Conservation (phyloP, 2,113 vertebrate species). For the Glareola pratincola region DNA sequence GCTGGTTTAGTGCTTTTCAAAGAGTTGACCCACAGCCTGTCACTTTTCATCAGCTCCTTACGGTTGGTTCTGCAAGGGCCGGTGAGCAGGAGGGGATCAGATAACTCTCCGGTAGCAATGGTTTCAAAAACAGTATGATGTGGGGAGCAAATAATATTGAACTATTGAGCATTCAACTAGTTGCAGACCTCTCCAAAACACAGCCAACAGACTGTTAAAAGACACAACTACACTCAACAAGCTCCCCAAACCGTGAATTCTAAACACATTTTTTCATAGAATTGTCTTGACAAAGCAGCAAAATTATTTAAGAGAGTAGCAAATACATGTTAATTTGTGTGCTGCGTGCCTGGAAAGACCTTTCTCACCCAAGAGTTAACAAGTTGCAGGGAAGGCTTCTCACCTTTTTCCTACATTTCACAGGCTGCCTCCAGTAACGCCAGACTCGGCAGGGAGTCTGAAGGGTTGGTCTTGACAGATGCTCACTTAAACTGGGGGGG, state of each 20-base stretch:
- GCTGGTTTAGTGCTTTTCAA: slow-evolving; percentile 14
- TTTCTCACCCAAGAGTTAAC: neutral
- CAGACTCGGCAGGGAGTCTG: neutral
- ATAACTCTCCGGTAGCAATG: neutral
- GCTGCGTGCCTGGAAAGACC: neutral
- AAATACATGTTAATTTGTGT: neutral
- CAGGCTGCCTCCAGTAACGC: neutral
- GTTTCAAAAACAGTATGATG: neutral
- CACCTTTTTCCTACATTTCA: neutral
- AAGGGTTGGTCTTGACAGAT: neutral
- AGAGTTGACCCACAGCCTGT: neutral
- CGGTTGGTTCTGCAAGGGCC: neutral
- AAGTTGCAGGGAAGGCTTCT: neutral
- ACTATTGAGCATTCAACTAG: neutral
- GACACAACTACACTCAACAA: neutral
- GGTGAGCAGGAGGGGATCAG: neutral
- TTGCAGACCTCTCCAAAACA: neutral
- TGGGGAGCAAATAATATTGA: neutral
- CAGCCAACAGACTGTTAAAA: neutral
- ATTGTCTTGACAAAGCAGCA: neutral
- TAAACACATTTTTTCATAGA: neutral
- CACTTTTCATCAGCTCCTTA: slow-evolving; percentile 23
- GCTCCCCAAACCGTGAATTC: neutral
- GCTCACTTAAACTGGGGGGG: neutral
- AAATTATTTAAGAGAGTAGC: neutral